Evolutionary conservation across 2,797 vertebrate genomes (phyloP), one percentile per base, ranked within the genome.

Genomic region (Acrossocheilus wenchowensis): DNA sequence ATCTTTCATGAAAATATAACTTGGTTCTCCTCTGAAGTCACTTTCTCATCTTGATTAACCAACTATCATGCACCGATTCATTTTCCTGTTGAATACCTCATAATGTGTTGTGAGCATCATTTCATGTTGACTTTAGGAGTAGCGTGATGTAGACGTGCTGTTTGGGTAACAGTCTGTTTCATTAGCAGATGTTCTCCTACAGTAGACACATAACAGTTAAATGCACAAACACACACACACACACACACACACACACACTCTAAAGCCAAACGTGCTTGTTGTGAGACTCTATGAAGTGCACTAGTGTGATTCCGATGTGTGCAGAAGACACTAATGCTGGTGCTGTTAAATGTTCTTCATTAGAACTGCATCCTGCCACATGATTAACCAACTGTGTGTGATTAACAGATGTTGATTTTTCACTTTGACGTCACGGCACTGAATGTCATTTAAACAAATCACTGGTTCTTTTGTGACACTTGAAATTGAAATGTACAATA

Each of bases 361-460:
- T 11, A 43, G 66, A 82, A 39, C 48, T 1, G 17, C 41, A 5
- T 30, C n/a, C 17, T 48, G n/a, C 74, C 15, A 15, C 64, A 79
- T 78, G 52, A 41, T 41, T 26, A 41, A 41, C 23, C 3, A 57
- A 60, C 75, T 82, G 66, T 21, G 80, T 62, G 57, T 79, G 34
- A 75, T 60, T 75, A 68, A 34, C 60, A 69, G 66, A 60, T 74
- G 78, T 83, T 78, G 21, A 78, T 78, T 11, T 54, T 36, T 78
- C 50, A 78, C 50, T 39, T 23, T 19, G 50, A 89, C 71, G 21
- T 68, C 83, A 85, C 34, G 12, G 60, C 50, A 73, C 79, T 72
- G 74, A 79, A 86, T 79, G 39, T 79, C 54, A 78, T 21, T 80
- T 21, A 57, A 57, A 57, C 36, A 34, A 30, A 19, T 62, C n/a